Evolutionary conservation across 2,113 vertebrate species (phyloP), one percentile per base, ranked within the genome.

Genomic region (Glaucidium brasilianum): DNA sequence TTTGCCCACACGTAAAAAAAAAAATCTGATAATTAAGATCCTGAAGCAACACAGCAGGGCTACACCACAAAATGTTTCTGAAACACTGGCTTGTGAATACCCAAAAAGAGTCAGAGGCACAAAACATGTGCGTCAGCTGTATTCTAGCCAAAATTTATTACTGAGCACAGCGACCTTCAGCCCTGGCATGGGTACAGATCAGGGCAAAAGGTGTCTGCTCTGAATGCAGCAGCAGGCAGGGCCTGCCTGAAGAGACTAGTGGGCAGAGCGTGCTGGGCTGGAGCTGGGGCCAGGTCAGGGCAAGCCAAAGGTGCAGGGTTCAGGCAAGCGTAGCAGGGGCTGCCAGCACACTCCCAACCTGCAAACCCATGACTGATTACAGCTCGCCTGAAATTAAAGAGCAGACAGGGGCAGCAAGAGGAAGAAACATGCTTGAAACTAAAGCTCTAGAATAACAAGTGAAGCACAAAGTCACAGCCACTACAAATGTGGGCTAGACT

Each of bases 151-250:
- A 85, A 95, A 92, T 79, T 85, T 94, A 85, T 71, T 86, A 91
- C 83, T 64, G 80, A 92, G 86, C 62, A 39, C 85, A 92, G 80
- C 8, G 77, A 97, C 92, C 95, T 96, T 95, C 91, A 96, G 89
- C 60, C 94, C 66, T 94, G 86, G 94, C 96, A 79, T 0, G 6
- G 23, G 18, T 39, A 91, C 91, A 89, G 86, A 89, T 43, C 56
- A 75, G 68, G 84, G 83, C 66, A 92, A 64, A 82, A 94, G 78
- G 76, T 12, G 1, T 10, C 7, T 2, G 87, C 55, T 83, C 27
- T 2, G 4, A 76, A 26, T 0, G 5, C 9, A 4, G 91, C 55
- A 84, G 86, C 68, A 56, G 64, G 60, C 59, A 77, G 79, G 76
- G 79, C 29, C 41, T 50, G 90, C 76, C 49, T 45, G 64, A 53